Evolutionary conservation across 92 coral and sea anemone genomes (phyloP).

Genomic region (Phenganax stokvisi): DNA sequence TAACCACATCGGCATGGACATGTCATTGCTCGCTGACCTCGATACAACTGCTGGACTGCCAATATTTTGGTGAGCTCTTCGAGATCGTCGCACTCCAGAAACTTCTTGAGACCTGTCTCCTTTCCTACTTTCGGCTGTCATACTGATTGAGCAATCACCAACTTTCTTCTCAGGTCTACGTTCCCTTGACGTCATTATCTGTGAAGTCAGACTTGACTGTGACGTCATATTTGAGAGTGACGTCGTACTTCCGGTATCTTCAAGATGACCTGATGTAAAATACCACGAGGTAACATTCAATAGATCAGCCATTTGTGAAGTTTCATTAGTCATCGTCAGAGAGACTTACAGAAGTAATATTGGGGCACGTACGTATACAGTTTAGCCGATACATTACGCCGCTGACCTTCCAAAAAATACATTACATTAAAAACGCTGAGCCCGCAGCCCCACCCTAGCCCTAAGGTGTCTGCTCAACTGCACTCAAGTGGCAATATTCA

Average conservation of each 20-base stretch:
- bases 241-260: not conserved
- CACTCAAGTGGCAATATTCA: too few species aligned
- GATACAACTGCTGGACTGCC: not conserved
- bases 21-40: not conserved
- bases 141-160: constrained; percentile 2
- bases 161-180: not conserved
- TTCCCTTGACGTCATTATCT: not conserved
- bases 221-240: not conserved
- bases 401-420: too few species aligned
- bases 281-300: not conserved
- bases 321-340: too few species aligned
- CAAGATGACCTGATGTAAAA: not conserved
- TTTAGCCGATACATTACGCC: not conserved
- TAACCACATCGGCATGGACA: constrained; percentile 28
- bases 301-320: too few species aligned
- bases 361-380: not conserved
- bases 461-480: too few species aligned
- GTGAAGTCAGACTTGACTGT: not conserved
- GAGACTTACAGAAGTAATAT: too few species aligned
- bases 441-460: too few species aligned
- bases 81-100: not conserved
- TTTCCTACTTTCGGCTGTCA: not conserved
- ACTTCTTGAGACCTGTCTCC: not conserved
- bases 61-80: not conserved
- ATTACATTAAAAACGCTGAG: too few species aligned